Evolutionary conservation across 2,888 invertebrate species (phyloP).

Genomic region (Apantesis nais): DNA sequence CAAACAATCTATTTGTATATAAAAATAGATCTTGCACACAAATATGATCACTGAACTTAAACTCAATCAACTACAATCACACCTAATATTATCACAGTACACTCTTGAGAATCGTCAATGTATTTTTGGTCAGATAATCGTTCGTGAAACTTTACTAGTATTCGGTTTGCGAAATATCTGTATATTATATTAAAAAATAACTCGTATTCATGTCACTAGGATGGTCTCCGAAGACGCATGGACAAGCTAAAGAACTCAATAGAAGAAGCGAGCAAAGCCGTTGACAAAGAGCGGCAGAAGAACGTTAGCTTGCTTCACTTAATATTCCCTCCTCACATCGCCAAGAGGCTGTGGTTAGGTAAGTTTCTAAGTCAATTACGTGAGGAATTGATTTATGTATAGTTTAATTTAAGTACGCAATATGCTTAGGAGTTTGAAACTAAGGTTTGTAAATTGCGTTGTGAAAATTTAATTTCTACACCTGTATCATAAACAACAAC

Average conservation of each 20-base stretch:
- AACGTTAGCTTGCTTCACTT: conserved; percentile 97
- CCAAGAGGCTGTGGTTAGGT: conserved; percentile 97
- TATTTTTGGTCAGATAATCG: background rate
- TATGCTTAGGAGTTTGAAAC: conserved; percentile 34
- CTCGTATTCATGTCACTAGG: conserved; percentile 77
- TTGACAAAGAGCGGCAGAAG: conserved; percentile 96
- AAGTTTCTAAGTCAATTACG: conserved; percentile 65
- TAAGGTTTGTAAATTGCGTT: conserved; percentile 10
- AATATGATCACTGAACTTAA: no score
- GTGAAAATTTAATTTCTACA: conserved; percentile 10
- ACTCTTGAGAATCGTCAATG: background rate
- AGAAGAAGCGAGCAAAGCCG: conserved; percentile 96
- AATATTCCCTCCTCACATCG: conserved; percentile 98
- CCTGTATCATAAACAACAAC: background rate
- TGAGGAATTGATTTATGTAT: conserved; percentile 47
- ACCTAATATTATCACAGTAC: no score
- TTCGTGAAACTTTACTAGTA: background rate
- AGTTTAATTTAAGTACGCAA: conserved; percentile 44
- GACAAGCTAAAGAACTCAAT: conserved; percentile 97
- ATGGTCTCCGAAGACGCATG: conserved; percentile 95
- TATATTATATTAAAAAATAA: background rate
- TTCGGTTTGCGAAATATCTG: background rate
- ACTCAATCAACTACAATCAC: no score
- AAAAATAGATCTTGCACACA: no score
- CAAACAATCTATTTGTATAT: no score